Evolutionary conservation across 2,113 vertebrate species (phyloP), one percentile per base, ranked within the genome.

Genomic region (Balaeniceps rex): DNA sequence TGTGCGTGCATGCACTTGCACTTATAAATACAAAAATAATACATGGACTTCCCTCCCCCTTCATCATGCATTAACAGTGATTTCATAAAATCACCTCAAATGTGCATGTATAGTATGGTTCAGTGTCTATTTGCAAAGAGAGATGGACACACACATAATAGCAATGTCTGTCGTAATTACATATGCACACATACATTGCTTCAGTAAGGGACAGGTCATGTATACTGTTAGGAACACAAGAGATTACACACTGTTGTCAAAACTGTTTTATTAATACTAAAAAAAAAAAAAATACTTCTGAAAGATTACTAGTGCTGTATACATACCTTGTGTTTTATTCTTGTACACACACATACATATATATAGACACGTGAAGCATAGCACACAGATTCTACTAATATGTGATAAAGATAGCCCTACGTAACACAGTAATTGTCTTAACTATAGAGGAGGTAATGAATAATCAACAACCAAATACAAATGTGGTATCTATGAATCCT

Each of bases 301-400:
- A 77, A 65, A 65, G 42, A 52, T 54, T 55, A 75, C 12, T 22
- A 60, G 38, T 63, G n/a, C 38, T 63, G 69, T 25, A 25, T 11
- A 70, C 6, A 22, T 14, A 72, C 6, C 18, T 19, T 64, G 23
- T 36, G 25, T 63, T 80, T 74, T 60, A 49, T 14, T 93, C 44
- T 63, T 40, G 33, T 18, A 14, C 12, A 36, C 44, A 52, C 29
- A 33, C 8, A 66, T 3, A 54, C 3, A 25, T 5, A 63, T 8
- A 54, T 7, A 58, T 0, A 47, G 9, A 40, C 23, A 63, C 0
- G 3, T 34, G 34, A 78, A 83, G 42, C 33, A 54, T 0, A 77
- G 79, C 29, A 58, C 33, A 31, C n/a, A 13, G n/a, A 52, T 55
- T 77, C 19, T 40, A 36, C 21, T 61, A 40, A 36, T 6, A 44